Conservation (phyloP, 30 jellyfish, hydroid and myxozoan species). For the Hydractinia symbiolongicarpus region DNA sequence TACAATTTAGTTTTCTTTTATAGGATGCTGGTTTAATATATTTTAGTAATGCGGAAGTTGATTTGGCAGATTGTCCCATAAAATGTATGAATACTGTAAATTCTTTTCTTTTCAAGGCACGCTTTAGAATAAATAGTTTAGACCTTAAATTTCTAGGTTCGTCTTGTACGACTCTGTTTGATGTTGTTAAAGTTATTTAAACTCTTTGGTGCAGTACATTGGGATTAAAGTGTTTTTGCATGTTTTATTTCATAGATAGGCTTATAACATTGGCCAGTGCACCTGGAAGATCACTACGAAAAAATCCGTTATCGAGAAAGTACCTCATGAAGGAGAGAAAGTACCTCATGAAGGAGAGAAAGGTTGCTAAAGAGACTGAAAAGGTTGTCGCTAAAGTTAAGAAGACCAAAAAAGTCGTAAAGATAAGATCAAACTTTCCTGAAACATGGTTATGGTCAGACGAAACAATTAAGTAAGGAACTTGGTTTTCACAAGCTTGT, state of each 20-base stretch:
- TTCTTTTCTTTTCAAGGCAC: no score
- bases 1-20: background rate
- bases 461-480: slow-evolving; percentile 29
- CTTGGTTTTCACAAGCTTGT: background rate
- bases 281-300: background rate
- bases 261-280: no score
- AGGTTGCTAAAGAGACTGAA: no score
- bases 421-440: slow-evolving; percentile 65
- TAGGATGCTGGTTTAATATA: slow-evolving; percentile 21
- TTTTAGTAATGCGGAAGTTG: slow-evolving; percentile 7
- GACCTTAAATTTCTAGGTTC: no score
- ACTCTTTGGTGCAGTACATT: background rate
- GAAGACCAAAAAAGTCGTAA: background rate
- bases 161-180: no score
- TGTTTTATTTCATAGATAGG: no score
- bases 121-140: no score
- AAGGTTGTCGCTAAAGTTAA: no score
- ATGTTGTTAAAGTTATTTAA: background rate
- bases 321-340: background rate
- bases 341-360: background rate
- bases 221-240: background rate
- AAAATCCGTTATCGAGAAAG: background rate
- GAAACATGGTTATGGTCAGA: slow-evolving; percentile 95
- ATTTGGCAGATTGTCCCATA: background rate
- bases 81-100: background rate